Percentiles rank a stretch among this genome's conserved stretches.
These are phyloP conservation scores for Chloroclystis v-ata DNA, from an alignment of 2,888 invertebrate species.

Conservation along the genomic window DNA sequence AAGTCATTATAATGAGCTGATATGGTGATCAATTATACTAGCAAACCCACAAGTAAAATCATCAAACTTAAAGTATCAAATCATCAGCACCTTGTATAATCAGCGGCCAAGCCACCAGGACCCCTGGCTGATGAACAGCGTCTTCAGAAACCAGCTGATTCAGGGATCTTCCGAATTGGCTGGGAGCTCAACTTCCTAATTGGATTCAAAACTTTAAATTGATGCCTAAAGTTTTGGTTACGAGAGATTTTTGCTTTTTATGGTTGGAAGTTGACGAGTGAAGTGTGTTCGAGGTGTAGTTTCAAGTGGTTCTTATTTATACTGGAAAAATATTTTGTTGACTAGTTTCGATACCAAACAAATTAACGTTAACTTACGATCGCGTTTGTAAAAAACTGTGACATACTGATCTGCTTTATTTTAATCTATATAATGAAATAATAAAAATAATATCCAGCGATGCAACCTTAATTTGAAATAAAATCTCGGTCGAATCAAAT, in stretches of 20 bases:
- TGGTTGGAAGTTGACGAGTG: conserved; percentile 2
- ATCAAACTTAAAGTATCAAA: no score
- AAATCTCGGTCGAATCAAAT: not conserved
- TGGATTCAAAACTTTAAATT: conserved; percentile 22
- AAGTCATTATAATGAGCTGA: no score
- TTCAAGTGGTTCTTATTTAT: not conserved
- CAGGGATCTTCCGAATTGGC: conserved; percentile 17
- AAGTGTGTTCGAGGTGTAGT: not conserved
- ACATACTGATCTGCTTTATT: no score
- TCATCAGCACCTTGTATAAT: no score
- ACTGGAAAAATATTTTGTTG: no score
- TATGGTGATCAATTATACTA: no score
- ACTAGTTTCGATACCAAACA: no score
- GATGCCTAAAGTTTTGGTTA: conserved; percentile 17
- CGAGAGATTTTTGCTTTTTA: conserved; percentile 9
- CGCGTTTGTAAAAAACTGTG: no score
- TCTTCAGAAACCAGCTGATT: not conserved
- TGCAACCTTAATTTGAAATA: not conserved
- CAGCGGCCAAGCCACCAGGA: not conserved
- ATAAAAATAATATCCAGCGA: no score
- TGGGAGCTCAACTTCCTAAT: conserved; percentile 14
- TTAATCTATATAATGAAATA: no score
- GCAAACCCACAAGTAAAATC: no score
- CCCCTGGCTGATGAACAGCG: not conserved
- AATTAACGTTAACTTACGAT: no score